These are phyloP conservation scores for Athrips mouffetella DNA, from an alignment of 2,888 invertebrate species.

Conservation along the genomic window DNA sequence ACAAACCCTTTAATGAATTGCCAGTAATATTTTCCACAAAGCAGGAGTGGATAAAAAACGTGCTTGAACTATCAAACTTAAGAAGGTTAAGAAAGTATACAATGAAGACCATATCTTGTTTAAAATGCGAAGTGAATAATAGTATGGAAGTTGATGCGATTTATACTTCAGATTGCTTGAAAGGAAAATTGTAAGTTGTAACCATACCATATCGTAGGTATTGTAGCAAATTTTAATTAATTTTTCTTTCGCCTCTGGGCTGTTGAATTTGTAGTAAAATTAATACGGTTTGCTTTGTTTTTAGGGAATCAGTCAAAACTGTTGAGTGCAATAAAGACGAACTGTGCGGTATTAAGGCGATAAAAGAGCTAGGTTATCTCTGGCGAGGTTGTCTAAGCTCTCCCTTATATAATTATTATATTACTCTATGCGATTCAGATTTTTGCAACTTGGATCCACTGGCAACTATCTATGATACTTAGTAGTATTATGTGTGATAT, in stretches of 20 bases:
- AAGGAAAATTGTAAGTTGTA: slow-evolving; percentile 55
- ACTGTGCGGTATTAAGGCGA: slow-evolving; percentile 53
- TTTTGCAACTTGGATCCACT: slow-evolving; percentile 52
- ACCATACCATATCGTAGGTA: background rate
- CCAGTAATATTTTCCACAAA: slow-evolving; percentile 51
- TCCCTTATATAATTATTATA: slow-evolving; percentile 62
- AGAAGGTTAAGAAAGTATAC: slow-evolving; percentile 51
- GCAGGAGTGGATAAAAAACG: slow-evolving; percentile 55
- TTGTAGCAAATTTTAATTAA: background rate
- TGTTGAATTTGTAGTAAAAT: background rate
- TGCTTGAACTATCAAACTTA: slow-evolving; percentile 52
- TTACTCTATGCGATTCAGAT: slow-evolving; percentile 48
- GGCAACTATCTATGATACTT: slow-evolving; percentile 39
- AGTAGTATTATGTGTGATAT: slow-evolving; percentile 12
- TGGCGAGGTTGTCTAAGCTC: slow-evolving; percentile 57
- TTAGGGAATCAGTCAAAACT: slow-evolving; percentile 30
- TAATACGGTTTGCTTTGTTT: slow-evolving; percentile 2
- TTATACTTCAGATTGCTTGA: slow-evolving; percentile 47
- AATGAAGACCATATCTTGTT: slow-evolving; percentile 56
- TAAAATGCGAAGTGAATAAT: slow-evolving; percentile 57
- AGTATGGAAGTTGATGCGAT: slow-evolving; percentile 33
- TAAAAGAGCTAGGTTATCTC: slow-evolving; percentile 48
- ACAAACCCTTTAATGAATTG: slow-evolving; percentile 56
- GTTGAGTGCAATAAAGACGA: slow-evolving; percentile 49
- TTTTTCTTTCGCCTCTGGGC: no score